phyloP scores from a whole-genome alignment of 2,888 invertebrate species.

The Caenorhabditis doughertyi region DNA sequence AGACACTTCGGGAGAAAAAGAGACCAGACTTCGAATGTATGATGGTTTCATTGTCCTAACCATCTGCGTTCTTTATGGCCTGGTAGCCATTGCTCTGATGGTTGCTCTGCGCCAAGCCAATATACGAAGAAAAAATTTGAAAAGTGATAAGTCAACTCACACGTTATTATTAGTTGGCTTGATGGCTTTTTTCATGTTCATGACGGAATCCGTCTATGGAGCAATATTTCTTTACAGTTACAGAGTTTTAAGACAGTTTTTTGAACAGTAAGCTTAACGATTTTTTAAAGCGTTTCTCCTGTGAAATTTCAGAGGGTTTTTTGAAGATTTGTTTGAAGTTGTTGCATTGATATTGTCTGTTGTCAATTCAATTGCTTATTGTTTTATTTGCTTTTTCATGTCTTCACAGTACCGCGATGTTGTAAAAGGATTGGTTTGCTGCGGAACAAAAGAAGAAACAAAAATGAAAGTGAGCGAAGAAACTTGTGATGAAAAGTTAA shows the following conservation, averaged over 20 bases:
- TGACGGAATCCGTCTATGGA: not conserved
- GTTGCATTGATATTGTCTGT: not conserved
- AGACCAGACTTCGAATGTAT: not conserved
- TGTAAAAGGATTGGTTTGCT: conserved; percentile 7
- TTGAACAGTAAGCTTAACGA: not conserved
- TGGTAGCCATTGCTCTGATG: not conserved
- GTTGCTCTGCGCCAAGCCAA: not conserved
- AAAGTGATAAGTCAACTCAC: conserved; percentile 5
- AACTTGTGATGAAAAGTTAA: too few species aligned
- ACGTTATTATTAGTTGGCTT: not conserved
- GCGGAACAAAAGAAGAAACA: not conserved
- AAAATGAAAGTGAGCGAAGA: too few species aligned
- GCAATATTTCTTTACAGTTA: not conserved
- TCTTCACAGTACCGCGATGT: conserved; percentile 40
- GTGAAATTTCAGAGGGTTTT: not conserved
- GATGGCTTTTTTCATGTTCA: not conserved
- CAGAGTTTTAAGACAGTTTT: not conserved
- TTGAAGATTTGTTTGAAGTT: not conserved
- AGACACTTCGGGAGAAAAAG: not conserved
- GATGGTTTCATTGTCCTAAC: not conserved
- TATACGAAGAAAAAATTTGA: conserved; percentile 10
- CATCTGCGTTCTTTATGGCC: not conserved
- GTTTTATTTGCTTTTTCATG: conserved; percentile 24
- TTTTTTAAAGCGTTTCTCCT: not conserved
- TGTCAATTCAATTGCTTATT: not conserved